A percentile compares a stretch with the other conserved stretches of the same genome.
These are phyloP conservation scores for Xestia c-nigrum DNA, from an alignment of 2,888 invertebrate genomes.

Conservation along the genomic window DNA sequence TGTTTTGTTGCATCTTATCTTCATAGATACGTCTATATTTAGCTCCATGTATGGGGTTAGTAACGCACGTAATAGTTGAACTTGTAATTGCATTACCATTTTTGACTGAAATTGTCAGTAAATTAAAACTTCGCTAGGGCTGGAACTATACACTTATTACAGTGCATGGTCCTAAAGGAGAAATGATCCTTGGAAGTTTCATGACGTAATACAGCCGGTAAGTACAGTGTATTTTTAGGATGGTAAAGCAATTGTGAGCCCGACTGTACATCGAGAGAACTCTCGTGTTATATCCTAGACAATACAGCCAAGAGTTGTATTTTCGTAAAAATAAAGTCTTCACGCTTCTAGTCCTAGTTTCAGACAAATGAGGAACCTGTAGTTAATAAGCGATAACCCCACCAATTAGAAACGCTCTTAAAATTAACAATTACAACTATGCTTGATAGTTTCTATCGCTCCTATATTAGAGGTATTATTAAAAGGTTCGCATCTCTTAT, in stretches of 20 bases:
- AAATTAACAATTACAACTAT: constrained; percentile 38
- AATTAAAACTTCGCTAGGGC: neutral
- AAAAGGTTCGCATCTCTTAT: constrained; percentile 19
- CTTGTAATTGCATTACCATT: neutral
- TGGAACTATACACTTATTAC: neutral
- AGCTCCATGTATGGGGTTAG: neutral
- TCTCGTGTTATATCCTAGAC: constrained; percentile 1
- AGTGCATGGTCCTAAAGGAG: no score
- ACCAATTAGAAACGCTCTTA: constrained; percentile 56
- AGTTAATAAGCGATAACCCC: constrained; percentile 54
- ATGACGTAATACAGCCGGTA: neutral
- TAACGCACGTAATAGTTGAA: neutral
- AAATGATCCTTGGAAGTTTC: neutral
- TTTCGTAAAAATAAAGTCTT: constrained; percentile 38
- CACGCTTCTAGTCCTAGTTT: constrained; percentile 64
- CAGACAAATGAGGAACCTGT: constrained; percentile 46
- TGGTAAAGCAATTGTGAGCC: neutral
- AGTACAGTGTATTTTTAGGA: neutral
- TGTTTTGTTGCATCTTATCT: constrained; percentile 29
- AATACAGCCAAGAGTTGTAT: constrained; percentile 23
- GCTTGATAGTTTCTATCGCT: constrained; percentile 55
- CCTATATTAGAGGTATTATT: constrained; percentile 35
- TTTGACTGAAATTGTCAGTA: neutral
- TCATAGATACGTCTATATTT: constrained; percentile 1
- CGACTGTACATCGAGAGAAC: neutral